These are phyloP conservation scores for Solenopsis invicta DNA, from an alignment of 1,140 invertebrate genomes.

Conservation along the genomic window DNA sequence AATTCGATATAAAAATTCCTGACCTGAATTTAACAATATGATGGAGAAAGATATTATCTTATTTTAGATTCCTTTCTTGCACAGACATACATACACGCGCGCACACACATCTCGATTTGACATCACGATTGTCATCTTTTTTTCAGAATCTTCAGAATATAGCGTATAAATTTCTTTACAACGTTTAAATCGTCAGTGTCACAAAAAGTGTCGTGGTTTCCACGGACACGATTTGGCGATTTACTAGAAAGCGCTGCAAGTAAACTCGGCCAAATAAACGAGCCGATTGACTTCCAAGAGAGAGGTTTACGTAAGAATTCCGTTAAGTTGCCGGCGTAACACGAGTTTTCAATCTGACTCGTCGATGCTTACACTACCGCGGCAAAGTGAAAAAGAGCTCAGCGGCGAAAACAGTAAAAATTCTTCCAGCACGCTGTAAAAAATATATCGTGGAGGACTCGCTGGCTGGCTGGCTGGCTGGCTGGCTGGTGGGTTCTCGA, in stretches of 20 bases:
- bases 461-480: slow-evolving; percentile 24
- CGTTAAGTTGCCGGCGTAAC: slow-evolving; percentile 57
- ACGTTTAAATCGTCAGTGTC: slow-evolving; percentile 31
- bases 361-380: slow-evolving; percentile 57
- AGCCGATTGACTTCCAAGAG: slow-evolving; percentile 49
- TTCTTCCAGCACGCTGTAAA: slow-evolving; percentile 52
- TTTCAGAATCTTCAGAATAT: neutral
- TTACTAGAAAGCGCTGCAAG: slow-evolving; percentile 37
- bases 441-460: slow-evolving; percentile 45
- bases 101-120: neutral
- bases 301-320: slow-evolving; percentile 63
- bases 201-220: slow-evolving; percentile 15
- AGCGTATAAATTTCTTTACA: neutral
- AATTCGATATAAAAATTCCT: neutral
- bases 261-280: slow-evolving; percentile 59
- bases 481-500: slow-evolving; percentile 30
- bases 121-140: neutral
- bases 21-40: neutral
- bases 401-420: slow-evolving; percentile 54
- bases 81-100: no score
- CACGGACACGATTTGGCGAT: slow-evolving; percentile 55
- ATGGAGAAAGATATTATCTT: neutral
- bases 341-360: slow-evolving; percentile 61
- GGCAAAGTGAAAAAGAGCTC: slow-evolving; percentile 59
- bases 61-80: neutral